phyloP scores from a whole-genome alignment of 2,797 vertebrate genomes.

The Antrozous pallidus region DNA sequence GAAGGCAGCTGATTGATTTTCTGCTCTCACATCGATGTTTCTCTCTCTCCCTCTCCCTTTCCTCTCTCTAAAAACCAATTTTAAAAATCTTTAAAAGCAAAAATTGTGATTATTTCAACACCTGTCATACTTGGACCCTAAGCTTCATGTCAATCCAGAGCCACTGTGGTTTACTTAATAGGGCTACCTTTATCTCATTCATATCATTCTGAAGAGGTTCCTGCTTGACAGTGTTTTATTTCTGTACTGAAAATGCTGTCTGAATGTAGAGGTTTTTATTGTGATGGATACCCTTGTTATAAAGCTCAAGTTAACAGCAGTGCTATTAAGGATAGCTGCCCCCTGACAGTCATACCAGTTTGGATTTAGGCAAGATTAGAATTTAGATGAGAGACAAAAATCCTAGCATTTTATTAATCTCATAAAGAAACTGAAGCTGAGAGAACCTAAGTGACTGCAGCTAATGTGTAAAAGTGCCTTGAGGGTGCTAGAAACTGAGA shows the following conservation, averaged over 20 bases:
- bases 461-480: constrained; percentile 34
- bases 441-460: not conserved
- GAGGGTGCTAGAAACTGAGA: not conserved
- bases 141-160: not conserved
- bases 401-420: constrained; percentile 26
- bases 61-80: not conserved
- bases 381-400: constrained; percentile 35
- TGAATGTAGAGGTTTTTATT: constrained; percentile 12
- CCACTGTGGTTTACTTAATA: not conserved
- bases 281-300: constrained; percentile 1
- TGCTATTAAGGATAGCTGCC: not conserved
- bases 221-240: not conserved
- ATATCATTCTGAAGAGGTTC: constrained; percentile 25
- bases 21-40: not conserved
- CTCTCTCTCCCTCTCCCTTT: not conserved
- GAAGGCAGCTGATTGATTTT: not conserved
- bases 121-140: not conserved
- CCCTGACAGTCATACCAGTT: not conserved
- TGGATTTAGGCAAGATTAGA: constrained; percentile 20
- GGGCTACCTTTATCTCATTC: not conserved
- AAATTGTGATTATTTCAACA: constrained; percentile 43
- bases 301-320: constrained; percentile 18
- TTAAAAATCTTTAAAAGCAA: not conserved
- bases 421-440: not conserved
- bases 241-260: constrained; percentile 33